Evolutionary conservation across 1,140 invertebrate genomes (phyloP).

Genomic region (Vanessa tameamea): DNA sequence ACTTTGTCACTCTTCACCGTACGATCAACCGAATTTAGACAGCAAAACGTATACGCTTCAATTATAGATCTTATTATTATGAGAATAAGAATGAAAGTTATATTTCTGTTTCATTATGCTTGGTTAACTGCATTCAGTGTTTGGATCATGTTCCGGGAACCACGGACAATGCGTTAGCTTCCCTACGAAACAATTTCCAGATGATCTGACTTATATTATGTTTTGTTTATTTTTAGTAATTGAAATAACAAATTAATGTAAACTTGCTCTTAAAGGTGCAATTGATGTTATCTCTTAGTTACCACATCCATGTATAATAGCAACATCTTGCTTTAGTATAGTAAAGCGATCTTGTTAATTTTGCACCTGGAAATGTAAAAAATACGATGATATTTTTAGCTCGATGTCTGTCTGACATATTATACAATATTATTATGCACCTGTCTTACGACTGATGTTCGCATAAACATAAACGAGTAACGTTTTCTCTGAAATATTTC

Average conservation of each 20-base stretch:
- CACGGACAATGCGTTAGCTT: conserved; percentile 42
- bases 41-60: neutral
- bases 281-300: conserved; percentile 1
- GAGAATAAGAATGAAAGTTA: neutral
- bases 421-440: conserved; percentile 5
- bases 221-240: conserved; percentile 8
- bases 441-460: neutral
- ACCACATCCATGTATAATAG: neutral
- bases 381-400: neutral
- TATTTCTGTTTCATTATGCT: neutral
- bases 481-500: conserved; percentile 22
- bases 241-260: neutral
- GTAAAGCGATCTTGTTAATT: neutral
- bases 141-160: conserved; percentile 58
- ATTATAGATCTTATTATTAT: conserved; percentile 10
- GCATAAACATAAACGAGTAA: neutral
- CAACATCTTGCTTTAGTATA: neutral
- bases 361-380: conserved; percentile 8
- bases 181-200: conserved; percentile 19
- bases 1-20: conserved; percentile 34
- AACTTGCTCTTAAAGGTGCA: conserved; percentile 13
- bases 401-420: neutral
- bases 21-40: conserved; percentile 1
- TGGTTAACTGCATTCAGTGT: conserved; percentile 4
- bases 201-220: conserved; percentile 9